phyloP scores from a whole-genome alignment of 2,888 invertebrate genomes.

The Oscheius sp. region DNA sequence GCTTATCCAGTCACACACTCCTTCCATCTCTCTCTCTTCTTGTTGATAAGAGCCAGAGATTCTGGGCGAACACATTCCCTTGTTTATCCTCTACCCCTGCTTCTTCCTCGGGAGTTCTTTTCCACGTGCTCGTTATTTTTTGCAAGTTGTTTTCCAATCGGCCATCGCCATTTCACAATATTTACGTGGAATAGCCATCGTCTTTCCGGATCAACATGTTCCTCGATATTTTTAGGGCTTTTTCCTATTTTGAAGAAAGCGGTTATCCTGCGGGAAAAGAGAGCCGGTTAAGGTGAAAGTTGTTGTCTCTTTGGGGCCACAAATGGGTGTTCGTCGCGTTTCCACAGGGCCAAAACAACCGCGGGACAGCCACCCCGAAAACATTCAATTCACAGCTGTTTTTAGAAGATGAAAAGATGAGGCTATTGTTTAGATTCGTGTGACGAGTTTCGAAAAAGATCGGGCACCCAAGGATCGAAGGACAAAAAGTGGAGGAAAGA shows the following conservation, averaged over 20 bases:
- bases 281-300: constrained; percentile 1
- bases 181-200: constrained; percentile 6
- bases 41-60: too few species aligned
- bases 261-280: not conserved
- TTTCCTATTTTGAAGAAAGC: not conserved
- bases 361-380: constrained; percentile 12
- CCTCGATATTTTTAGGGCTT: constrained; percentile 1
- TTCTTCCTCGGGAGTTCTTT: not conserved
- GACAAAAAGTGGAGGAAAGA: constrained; percentile 33
- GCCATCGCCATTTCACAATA: constrained; percentile 18
- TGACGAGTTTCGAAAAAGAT: constrained; percentile 36
- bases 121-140: constrained; percentile 5
- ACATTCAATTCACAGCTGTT: constrained; percentile 10
- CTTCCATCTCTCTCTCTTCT: too few species aligned
- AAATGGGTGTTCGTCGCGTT: constrained; percentile 34
- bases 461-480: constrained; percentile 24
- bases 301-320: constrained; percentile 14
- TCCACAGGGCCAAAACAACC: constrained; percentile 27
- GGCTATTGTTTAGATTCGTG: constrained; percentile 8
- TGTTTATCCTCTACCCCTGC: too few species aligned
- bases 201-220: constrained; percentile 23
- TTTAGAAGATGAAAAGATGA: not conserved
- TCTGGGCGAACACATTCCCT: too few species aligned
- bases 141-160: constrained; percentile 2
- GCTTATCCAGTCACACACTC: too few species aligned